Evolutionary conservation across 2,113 vertebrate genomes (phyloP).

Genomic region (Rhabdomys dilectus): DNA sequence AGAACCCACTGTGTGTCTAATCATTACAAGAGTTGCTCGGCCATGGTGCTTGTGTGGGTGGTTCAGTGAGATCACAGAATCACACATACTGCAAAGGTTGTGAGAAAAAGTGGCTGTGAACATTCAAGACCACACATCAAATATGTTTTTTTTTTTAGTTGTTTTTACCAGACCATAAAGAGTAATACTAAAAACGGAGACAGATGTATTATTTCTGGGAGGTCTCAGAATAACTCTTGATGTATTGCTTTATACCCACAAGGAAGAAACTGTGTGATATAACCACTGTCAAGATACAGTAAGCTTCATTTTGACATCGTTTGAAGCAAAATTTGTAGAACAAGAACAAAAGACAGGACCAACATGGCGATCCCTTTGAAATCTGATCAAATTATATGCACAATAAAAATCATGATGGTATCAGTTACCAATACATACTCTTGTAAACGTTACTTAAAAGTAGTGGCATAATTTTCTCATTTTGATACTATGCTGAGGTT

Average conservation of each 20-base stretch:
- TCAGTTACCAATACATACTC: background rate
- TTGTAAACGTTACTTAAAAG: background rate
- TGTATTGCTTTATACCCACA: conserved; percentile 83
- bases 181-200: conserved; percentile 83
- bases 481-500: conserved; percentile 5
- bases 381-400: conserved; percentile 38
- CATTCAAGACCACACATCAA: conserved; percentile 53
- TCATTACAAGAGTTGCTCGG: background rate
- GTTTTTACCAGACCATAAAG: conserved; percentile 84
- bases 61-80: background rate
- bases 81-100: background rate
- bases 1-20: background rate
- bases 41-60: background rate
- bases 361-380: conserved; percentile 42
- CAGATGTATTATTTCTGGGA: conserved; percentile 85
- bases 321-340: conserved; percentile 81
- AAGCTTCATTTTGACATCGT: conserved; percentile 77
- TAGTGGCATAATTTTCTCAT: conserved; percentile 25
- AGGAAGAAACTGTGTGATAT: conserved; percentile 80
- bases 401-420: conserved; percentile 37
- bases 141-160: conserved; percentile 62
- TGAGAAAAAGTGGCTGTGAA: background rate
- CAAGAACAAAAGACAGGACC: conserved; percentile 82
- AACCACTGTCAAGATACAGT: conserved; percentile 81
- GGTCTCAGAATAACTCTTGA: conserved; percentile 83